phyloP scores from a whole-genome alignment of 2,888 invertebrate genomes.

The Dysmachus trigonus region DNA sequence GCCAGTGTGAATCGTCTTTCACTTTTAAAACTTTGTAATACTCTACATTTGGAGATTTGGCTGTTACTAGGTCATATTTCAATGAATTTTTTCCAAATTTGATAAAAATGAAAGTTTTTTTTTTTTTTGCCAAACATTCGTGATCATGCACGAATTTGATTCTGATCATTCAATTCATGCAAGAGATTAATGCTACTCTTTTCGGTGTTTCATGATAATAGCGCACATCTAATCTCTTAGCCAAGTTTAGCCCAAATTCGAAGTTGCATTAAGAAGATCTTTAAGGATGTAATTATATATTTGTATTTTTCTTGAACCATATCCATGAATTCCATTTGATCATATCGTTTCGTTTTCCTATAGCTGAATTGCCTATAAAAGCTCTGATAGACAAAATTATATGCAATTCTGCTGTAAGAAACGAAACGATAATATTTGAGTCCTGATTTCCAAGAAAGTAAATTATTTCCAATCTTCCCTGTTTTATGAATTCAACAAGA shows the following conservation, averaged over 20 bases:
- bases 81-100: neutral
- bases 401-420: no score
- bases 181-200: neutral
- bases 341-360: no score
- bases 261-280: neutral
- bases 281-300: neutral
- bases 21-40: neutral
- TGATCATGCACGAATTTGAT: neutral
- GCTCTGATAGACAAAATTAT: no score
- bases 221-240: neutral
- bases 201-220: neutral
- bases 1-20: neutral
- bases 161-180: neutral
- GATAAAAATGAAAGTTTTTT: slow-evolving; percentile 6
- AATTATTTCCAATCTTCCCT: neutral
- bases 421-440: neutral
- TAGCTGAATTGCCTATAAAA: no score
- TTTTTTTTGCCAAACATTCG: neutral
- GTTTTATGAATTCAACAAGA: neutral
- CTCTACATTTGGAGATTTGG: neutral
- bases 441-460: neutral
- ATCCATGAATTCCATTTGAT: neutral
- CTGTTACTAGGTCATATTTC: slow-evolving; percentile 25
- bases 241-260: neutral
- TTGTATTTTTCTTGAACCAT: neutral